phyloP scores from a whole-genome alignment of 1,140 invertebrate species.

The Branchinecta lynchi region DNA sequence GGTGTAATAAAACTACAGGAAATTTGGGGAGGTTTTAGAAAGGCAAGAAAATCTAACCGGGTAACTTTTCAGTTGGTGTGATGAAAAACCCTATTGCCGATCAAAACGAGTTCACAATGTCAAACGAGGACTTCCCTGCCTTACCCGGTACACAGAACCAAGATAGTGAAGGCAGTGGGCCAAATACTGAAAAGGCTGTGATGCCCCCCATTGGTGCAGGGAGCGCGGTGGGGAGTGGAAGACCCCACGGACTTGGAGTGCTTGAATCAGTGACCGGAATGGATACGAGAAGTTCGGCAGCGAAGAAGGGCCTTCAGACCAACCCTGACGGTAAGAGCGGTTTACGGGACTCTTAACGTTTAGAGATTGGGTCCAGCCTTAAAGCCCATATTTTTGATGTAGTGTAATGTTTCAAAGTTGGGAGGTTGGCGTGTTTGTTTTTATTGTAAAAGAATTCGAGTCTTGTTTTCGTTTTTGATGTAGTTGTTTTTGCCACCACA shows the following conservation, averaged over 20 bases:
- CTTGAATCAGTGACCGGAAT: background rate
- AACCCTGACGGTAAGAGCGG: conserved; percentile 64
- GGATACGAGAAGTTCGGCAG: conserved; percentile 22
- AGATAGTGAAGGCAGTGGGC: background rate
- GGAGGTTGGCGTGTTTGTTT: no score
- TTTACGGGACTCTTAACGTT: no score
- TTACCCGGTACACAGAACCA: conserved; percentile 48
- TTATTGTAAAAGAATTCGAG: no score
- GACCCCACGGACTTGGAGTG: conserved; percentile 1
- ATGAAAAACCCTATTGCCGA: conserved; percentile 83
- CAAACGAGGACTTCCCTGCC: conserved; percentile 95
- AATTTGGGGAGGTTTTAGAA: no score
- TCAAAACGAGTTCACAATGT: conserved; percentile 90
- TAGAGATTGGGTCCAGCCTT: no score
- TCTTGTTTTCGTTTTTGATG: no score
- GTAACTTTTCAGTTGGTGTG: conserved; percentile 60
- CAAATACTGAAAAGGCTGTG: background rate
- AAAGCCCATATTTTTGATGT: no score
- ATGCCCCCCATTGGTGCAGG: background rate
- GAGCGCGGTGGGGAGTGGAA: conserved; percentile 14
- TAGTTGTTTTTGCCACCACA: no score
- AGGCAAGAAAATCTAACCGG: no score
- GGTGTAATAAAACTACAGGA: no score
- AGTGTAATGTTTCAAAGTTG: no score
- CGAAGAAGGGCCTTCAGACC: conserved; percentile 77